Conservation (phyloP, 2,797 vertebrate species). For the Pteropus rufus region DNA sequence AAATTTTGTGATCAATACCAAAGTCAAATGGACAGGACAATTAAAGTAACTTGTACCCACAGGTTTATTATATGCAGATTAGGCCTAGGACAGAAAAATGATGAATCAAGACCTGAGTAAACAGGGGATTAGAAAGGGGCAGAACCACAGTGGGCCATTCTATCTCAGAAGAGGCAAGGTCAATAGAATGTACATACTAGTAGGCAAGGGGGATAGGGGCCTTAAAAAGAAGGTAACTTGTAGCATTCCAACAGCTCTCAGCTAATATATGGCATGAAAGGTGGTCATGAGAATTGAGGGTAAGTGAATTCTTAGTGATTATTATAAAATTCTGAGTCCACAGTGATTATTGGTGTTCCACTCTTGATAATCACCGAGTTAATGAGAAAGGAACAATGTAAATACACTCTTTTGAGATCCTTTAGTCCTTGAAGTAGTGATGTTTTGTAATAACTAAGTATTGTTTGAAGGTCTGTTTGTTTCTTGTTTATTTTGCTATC, state of each 20-base stretch:
- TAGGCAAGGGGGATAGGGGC: not conserved
- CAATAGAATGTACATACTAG: not conserved
- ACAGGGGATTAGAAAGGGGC: not conserved
- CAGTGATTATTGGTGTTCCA: not conserved
- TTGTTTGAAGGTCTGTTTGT: not conserved
- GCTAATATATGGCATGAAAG: not conserved
- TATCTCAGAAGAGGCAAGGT: not conserved
- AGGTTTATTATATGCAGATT: not conserved
- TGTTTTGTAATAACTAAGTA: conserved; percentile 4
- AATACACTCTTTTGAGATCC: not conserved
- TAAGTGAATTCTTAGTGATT: conserved; percentile 34
- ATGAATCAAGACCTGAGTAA: conserved; percentile 16
- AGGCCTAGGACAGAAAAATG: not conserved
- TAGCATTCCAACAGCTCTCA: not conserved
- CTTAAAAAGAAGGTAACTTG: conserved; percentile 9
- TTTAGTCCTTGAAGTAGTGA: not conserved
- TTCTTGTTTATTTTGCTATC: not conserved
- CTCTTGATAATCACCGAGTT: not conserved
- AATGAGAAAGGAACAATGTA: not conserved
- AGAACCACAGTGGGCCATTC: not conserved
- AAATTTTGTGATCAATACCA: not conserved
- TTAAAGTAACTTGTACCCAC: not conserved
- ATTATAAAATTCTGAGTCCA: conserved; percentile 4
- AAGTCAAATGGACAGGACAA: not conserved
- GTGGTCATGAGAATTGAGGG: not conserved